Base-by-base conservation (phyloP, 2,888 invertebrate genomes). In the Nasonia oneida region DNA sequence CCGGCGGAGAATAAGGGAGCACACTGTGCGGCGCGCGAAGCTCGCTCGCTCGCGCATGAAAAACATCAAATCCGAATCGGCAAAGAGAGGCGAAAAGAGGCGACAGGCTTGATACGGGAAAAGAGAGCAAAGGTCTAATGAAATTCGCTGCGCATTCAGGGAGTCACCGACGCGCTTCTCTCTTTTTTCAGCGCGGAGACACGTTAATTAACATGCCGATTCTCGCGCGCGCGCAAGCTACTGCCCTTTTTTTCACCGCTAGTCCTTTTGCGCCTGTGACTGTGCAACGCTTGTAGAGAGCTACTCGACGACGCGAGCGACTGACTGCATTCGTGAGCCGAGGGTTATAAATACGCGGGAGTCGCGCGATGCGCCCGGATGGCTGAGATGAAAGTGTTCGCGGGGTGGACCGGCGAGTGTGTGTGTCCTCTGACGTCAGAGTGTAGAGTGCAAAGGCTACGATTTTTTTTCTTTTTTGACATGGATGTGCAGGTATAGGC, bases 141-240 rank as follows among this genome's bases (percentile, higher is more conserved):
- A 84, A 84, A 84, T 76, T 84, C 70, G 70, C 70, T 80, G 23
- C 50, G 29, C 79, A 70, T 81, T 64, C 64, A 83, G 83, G 18
- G 77, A 61, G 57, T 61, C 42, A 71, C 61, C 71, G 83, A 76
- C 53, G 83, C 50, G 74, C 37, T 61, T 47, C 29, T 75, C 33
- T 64, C 50, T 64, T 23, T 42, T 73, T 37, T 84, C 61, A 33
- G 33, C 64, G 75, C 71, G 23, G 77, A 80, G 47, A 33, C 67
- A 82, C 86, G 77, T 84, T 86, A 86, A 86, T 86, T 86, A 86
- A 83, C 86, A 57, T 73, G 79, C 67, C 82, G 81, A 83, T 76
- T 86, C 81, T 79, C 42, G 85, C 39, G 33, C 29, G 37, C 18
- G 12, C 57, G 18, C 37, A 37, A 15, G 61, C 6, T 42, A 47